phyloP scores from a whole-genome alignment of 2,888 invertebrate genomes.

The Corbicula japonica region DNA sequence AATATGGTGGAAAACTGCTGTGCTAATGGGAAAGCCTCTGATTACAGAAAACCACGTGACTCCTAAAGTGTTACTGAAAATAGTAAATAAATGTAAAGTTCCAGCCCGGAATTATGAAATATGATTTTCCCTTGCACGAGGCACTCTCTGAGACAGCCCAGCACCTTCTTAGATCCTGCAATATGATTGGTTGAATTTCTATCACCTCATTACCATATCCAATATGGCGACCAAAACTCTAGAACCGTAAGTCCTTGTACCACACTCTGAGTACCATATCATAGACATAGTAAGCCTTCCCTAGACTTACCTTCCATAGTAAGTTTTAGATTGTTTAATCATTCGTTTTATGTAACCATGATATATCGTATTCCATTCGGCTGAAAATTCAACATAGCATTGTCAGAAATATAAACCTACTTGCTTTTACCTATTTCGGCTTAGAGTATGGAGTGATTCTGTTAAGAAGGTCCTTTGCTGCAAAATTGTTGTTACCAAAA shows the following conservation, averaged over 20 bases:
- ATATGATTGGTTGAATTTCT: conserved; percentile 75
- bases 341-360: conserved; percentile 59
- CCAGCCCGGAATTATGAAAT: conserved; percentile 54
- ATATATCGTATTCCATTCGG: conserved; percentile 53
- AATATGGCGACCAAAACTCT: conserved; percentile 75
- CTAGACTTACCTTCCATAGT: conserved; percentile 69
- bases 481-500: too few species aligned
- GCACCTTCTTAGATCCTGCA: conserved; percentile 78
- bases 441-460: too few species aligned
- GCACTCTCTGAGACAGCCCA: conserved; percentile 74
- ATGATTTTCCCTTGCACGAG: conserved; percentile 66
- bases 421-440: too few species aligned
- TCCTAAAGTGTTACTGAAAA: conserved; percentile 46
- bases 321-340: conserved; percentile 60
- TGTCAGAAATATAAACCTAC: conserved; percentile 38
- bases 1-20: conserved; percentile 22
- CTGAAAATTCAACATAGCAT: conserved; percentile 64
- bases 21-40: conserved; percentile 64
- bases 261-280: conserved; percentile 73
- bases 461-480: too few species aligned
- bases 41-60: conserved; percentile 35
- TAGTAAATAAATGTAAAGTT: conserved; percentile 64
- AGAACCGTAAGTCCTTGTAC: conserved; percentile 63
- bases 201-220: conserved; percentile 75
- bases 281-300: conserved; percentile 68